These are phyloP conservation scores for Rhinopomastus cyanomelas DNA, from an alignment of 2,113 vertebrate genomes.

Conservation along the genomic window DNA sequence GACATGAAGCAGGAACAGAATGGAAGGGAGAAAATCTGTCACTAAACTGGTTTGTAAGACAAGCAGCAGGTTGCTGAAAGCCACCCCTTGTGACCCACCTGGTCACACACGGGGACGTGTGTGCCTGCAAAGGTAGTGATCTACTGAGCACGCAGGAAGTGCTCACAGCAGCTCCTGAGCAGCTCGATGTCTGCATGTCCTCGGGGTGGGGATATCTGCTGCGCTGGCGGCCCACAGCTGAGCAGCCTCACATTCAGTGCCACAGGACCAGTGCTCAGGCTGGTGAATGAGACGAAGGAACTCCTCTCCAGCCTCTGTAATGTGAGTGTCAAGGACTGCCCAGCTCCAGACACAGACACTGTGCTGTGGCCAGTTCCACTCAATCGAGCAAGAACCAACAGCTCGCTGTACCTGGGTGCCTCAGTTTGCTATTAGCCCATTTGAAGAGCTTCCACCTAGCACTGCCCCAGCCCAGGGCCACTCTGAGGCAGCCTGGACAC, in stretches of 20 bases:
- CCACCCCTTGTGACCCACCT: not conserved
- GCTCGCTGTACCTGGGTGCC: rapidly evolving
- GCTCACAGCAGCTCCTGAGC: no score
- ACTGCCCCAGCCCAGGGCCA: not conserved
- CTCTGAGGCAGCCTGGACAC: not conserved
- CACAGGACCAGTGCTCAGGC: rapidly evolving
- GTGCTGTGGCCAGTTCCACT: not conserved
- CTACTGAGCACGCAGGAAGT: not conserved
- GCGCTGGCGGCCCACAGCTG: not conserved
- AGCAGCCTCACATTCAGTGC: not conserved
- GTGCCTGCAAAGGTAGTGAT: not conserved
- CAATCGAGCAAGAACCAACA: rapidly evolving
- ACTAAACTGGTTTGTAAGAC: not conserved
- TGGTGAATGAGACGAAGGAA: not conserved
- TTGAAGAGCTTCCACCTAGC: not conserved
- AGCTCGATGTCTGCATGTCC: rapidly evolving
- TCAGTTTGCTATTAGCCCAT: not conserved
- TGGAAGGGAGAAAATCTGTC: not conserved
- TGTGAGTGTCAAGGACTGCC: not conserved
- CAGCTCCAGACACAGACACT: not conserved
- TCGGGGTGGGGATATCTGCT: rapidly evolving
- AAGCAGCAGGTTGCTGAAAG: not conserved
- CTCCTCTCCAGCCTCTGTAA: no score
- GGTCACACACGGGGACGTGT: not conserved
- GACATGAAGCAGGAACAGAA: not conserved